A percentile compares a stretch with the other conserved stretches of the same genome.
These are phyloP conservation scores for Desmophyllum pertusum DNA, from an alignment of 92 coral and sea anemone genomes.

Conservation along the genomic window DNA sequence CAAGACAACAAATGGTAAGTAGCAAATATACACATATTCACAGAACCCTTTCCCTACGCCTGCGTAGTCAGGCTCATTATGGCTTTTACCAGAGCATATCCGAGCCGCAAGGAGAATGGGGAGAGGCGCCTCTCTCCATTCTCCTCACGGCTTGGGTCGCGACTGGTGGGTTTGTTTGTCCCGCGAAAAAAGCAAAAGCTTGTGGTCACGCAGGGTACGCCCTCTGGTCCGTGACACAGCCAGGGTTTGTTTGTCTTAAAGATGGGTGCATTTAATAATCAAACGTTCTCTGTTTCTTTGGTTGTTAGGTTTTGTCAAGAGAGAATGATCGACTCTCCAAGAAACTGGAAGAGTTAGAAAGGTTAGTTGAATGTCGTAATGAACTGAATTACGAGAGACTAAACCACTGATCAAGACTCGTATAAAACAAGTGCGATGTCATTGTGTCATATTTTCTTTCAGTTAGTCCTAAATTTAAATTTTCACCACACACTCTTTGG, in stretches of 20 bases:
- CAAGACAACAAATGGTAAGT: constrained; percentile 89
- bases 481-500: background rate
- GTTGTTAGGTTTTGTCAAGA: constrained; percentile 85
- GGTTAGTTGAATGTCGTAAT: constrained; percentile 60
- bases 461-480: background rate
- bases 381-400: background rate
- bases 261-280: background rate
- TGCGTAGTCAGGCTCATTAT: background rate
- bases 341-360: constrained; percentile 88
- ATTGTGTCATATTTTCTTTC: background rate
- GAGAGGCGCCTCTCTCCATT: too few species aligned
- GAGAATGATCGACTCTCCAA: constrained; percentile 91
- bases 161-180: too few species aligned
- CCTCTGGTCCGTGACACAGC: background rate
- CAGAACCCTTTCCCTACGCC: background rate
- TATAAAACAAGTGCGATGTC: background rate
- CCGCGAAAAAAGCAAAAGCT: too few species aligned
- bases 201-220: too few species aligned
- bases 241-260: background rate
- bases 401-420: background rate
- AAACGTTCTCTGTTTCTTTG: background rate
- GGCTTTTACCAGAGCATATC: too few species aligned
- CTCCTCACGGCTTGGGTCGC: too few species aligned
- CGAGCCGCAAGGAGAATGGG: too few species aligned
- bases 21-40: background rate